Base-by-base conservation (phyloP, 2,113 vertebrate genomes). In the Rhegmatorhina hoffmannsi region DNA sequence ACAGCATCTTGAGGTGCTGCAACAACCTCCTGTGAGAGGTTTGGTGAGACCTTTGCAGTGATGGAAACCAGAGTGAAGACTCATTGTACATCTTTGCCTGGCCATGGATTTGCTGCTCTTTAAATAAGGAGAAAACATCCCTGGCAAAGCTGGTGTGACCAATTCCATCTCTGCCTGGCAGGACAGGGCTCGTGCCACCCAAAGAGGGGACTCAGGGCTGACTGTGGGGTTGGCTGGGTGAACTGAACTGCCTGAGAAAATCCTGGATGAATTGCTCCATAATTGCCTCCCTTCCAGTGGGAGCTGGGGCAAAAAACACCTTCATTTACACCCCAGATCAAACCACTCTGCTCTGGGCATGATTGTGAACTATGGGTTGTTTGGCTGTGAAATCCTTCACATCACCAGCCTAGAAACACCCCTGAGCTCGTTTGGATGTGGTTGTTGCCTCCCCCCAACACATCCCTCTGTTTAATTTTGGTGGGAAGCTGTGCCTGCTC, bases 131-230 rank as follows among this genome's bases (percentile, higher is more conserved):
- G 2, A 9, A 1, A 9, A 1, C 1, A 9, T n/a, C 18, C 59
- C 50, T 38, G 49, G 9, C 3, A 59, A 55, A 68, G 23, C 21
- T 43, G 29, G 18, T 10, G 12, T 1, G 1, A 25, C 34, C 73
- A 40, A 20, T 52, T 13, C 10, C 1, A 1, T 36, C 21, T 68
- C n/a, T 3, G 13, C 0, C 0, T 29, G 44, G 33, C 38, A 60
- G 72, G 36, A 40, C 10, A 26, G 25, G 9, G 5, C 17, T 67
- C 24, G 44, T 81, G 31, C 16, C 4, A 3, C 74, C 43, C 0
- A 0, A 49, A 21, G 11, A 64, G 66, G 44, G 36, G 69, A 21
- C 0, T 1, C 3, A 2, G 52, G 38, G 16, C 3, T 4, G 11
- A 28, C 29, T 17, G 1, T 11, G 60, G 26, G 47, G 6, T 46